Evolutionary conservation across 2,113 vertebrate genomes (phyloP).

Genomic region (Lipophrys pholis): DNA sequence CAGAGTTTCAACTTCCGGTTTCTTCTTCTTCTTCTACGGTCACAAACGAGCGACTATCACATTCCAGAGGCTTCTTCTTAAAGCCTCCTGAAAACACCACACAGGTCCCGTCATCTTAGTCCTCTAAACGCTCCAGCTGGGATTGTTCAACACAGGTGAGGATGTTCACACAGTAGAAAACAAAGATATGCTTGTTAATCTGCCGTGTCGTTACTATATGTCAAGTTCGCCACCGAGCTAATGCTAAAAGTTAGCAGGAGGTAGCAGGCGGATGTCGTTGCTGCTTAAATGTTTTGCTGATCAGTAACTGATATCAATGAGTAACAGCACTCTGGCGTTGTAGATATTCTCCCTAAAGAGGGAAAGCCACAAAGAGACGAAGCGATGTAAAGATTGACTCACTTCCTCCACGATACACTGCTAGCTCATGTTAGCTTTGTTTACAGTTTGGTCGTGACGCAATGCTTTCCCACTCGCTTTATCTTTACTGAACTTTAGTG

Average conservation of each 20-base stretch:
- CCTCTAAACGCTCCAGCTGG: too few relatives aligned
- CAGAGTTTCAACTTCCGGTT: constrained; percentile 36
- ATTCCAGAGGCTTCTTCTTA: constrained; percentile 38
- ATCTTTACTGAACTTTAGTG: too few relatives aligned
- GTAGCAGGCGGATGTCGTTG: neutral
- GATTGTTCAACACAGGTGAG: constrained; percentile 35
- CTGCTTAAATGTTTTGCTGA: neutral
- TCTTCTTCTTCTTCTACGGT: constrained; percentile 14
- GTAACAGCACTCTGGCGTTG: too few relatives aligned
- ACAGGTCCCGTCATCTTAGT: too few relatives aligned
- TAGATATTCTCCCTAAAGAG: too few relatives aligned
- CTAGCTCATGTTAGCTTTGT: too few relatives aligned
- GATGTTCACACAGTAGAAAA: neutral
- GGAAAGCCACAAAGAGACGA: too few relatives aligned
- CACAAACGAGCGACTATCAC: constrained; percentile 6
- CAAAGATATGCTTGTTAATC: too few relatives aligned
- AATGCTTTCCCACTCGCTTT: too few relatives aligned
- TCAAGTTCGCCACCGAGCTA: neutral
- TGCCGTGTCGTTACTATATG: neutral
- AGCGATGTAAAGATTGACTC: too few relatives aligned
- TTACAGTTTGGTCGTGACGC: too few relatives aligned
- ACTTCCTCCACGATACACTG: too few relatives aligned
- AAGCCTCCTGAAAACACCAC: neutral
- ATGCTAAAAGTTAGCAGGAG: constrained; percentile 24
- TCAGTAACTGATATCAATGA: neutral